Conservation (phyloP, 2,888 invertebrate species). For the Brassicogethes aeneus region DNA sequence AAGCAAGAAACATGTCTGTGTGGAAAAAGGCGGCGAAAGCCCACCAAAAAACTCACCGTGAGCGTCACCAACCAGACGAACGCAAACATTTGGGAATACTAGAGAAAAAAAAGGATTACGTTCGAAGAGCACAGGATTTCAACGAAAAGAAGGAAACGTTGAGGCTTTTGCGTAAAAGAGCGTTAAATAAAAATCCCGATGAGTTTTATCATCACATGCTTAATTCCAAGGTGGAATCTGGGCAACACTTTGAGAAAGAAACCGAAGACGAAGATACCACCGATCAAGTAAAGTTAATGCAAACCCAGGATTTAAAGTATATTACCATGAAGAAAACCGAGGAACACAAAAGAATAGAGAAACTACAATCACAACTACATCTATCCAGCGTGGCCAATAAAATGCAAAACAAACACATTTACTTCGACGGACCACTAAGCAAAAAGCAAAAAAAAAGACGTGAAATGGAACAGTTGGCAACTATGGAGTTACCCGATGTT, state of each 20-base stretch:
- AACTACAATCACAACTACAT: constrained; percentile 70
- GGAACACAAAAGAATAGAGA: constrained; percentile 69
- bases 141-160: constrained; percentile 77
- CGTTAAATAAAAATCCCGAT: constrained; percentile 91
- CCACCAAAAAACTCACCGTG: constrained; percentile 74
- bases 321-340: constrained; percentile 76
- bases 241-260: constrained; percentile 55
- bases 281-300: constrained; percentile 81
- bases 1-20: constrained; percentile 77
- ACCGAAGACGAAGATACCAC: constrained; percentile 67
- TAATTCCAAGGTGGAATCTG: constrained; percentile 63
- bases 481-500: constrained; percentile 50
- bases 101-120: constrained; percentile 87
- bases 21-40: constrained; percentile 84
- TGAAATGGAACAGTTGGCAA: constrained; percentile 54
- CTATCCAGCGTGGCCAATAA: constrained; percentile 65
- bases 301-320: constrained; percentile 87
- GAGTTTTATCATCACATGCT: constrained; percentile 98
- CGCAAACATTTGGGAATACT: constrained; percentile 71
- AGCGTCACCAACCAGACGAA: constrained; percentile 74
- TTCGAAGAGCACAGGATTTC: constrained; percentile 65
- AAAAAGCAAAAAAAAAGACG: constrained; percentile 56
- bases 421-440: constrained; percentile 56
- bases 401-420: constrained; percentile 65
- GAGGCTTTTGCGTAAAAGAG: constrained; percentile 71